phyloP scores from a whole-genome alignment of 2,888 invertebrate genomes.

The Campopleginae sp. region DNA sequence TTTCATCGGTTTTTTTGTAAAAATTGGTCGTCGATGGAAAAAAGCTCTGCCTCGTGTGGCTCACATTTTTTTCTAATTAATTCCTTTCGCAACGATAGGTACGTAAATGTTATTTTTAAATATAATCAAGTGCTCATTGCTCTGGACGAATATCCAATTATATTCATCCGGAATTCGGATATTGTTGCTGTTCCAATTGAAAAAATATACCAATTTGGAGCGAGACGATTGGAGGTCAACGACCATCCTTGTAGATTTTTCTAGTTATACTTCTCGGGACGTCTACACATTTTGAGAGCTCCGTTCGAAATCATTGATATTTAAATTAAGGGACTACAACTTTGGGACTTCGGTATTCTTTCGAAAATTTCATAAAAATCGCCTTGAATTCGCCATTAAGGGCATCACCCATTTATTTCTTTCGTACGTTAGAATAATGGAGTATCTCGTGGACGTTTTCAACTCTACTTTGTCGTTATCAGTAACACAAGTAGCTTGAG shows the following conservation, averaged over 20 bases:
- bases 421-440: background rate
- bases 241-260: background rate
- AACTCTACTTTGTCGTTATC: background rate
- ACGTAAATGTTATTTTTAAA: background rate
- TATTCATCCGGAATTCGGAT: slow-evolving; percentile 3
- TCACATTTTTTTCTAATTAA: background rate
- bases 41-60: background rate
- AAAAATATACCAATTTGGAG: background rate
- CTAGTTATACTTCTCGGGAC: background rate
- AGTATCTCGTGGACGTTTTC: background rate
- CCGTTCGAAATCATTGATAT: background rate
- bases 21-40: background rate
- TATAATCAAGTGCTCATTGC: background rate
- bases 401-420: background rate
- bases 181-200: background rate
- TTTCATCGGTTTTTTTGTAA: slow-evolving; percentile 1
- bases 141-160: background rate
- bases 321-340: background rate
- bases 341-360: background rate
- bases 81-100: background rate
- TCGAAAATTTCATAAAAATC: background rate
- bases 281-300: background rate
- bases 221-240: background rate
- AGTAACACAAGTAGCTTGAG: background rate
- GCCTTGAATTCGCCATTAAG: background rate